Conservation (phyloP, 1,140 invertebrate species). For the Gerris buenoi region DNA sequence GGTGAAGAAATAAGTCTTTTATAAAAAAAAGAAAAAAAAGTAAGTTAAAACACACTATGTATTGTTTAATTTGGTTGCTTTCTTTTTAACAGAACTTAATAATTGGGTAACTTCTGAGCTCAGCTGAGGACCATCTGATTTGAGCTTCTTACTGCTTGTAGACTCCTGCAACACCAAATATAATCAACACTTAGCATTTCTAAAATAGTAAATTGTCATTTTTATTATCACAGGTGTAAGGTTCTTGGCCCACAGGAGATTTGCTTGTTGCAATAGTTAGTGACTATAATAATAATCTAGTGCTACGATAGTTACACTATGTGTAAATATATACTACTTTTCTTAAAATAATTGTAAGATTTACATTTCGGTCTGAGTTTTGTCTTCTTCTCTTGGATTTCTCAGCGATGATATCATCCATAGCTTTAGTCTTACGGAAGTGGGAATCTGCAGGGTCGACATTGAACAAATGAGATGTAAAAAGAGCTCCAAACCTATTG, state of each 20-base stretch:
- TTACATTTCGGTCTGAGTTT: slow-evolving; percentile 8
- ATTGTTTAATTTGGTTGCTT: neutral
- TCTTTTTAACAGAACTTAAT: neutral
- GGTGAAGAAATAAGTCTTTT: too few relatives aligned
- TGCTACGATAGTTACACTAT: too few relatives aligned
- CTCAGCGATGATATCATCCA: slow-evolving; percentile 63
- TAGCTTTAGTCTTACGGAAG: slow-evolving; percentile 80
- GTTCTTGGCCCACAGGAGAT: too few relatives aligned
- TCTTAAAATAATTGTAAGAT: too few relatives aligned
- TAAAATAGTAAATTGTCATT: too few relatives aligned
- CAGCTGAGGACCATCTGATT: neutral
- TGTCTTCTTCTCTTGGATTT: slow-evolving; percentile 52
- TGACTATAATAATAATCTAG: too few relatives aligned
- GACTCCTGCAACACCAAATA: neutral
- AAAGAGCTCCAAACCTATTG: slow-evolving; percentile 67
- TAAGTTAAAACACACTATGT: neutral
- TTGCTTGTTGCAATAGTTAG: too few relatives aligned
- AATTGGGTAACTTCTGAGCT: neutral
- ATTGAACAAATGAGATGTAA: slow-evolving; percentile 72
- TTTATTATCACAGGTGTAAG: too few relatives aligned
- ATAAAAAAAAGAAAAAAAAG: too few relatives aligned
- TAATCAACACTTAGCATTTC: too few relatives aligned
- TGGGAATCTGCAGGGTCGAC: slow-evolving; percentile 84
- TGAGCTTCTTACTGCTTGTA: neutral
- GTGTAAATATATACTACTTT: too few relatives aligned